Conservation (phyloP, 2,888 invertebrate species). For the Agonum fuliginosum region DNA sequence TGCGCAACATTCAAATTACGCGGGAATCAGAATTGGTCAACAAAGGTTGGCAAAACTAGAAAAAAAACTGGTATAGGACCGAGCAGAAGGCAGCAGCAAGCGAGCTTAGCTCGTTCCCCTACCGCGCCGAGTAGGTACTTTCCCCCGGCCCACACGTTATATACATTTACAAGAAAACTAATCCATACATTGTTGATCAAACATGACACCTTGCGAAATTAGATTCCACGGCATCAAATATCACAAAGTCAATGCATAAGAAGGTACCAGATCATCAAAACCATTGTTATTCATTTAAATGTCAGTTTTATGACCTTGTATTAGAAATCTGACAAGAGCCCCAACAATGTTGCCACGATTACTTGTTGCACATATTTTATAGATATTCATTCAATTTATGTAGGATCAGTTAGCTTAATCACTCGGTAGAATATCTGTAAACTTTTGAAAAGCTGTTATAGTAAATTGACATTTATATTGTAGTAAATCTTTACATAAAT, state of each 20-base stretch:
- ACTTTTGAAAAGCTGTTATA: too few species aligned
- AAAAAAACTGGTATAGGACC: conserved; percentile 51
- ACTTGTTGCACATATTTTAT: too few species aligned
- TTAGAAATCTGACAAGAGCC: conserved; percentile 50
- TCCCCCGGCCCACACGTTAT: too few species aligned
- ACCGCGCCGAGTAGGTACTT: conserved; percentile 1
- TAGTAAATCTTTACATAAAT: too few species aligned
- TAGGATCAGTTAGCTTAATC: too few species aligned
- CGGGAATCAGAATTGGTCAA: conserved; percentile 51
- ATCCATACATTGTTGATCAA: conserved; percentile 8
- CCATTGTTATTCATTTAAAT: conserved; percentile 55
- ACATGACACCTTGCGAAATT: conserved; percentile 1
- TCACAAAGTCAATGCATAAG: neutral
- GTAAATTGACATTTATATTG: too few species aligned
- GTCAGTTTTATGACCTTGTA: conserved; percentile 56
- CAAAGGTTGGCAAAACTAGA: conserved; percentile 44
- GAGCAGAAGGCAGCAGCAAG: conserved; percentile 54
- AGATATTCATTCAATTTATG: too few species aligned
- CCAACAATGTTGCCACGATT: conserved; percentile 37
- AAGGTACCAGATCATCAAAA: conserved; percentile 19
- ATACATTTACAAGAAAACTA: conserved; percentile 14
- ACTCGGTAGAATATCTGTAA: too few species aligned
- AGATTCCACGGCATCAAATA: neutral
- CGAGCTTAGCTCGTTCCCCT: conserved; percentile 17
- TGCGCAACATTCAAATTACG: conserved; percentile 46